A percentile compares a stretch with the other conserved stretches of the same genome.
Evolutionary conservation across 2,797 vertebrate species (phyloP).

Genomic region (Lepus townsendii): DNA sequence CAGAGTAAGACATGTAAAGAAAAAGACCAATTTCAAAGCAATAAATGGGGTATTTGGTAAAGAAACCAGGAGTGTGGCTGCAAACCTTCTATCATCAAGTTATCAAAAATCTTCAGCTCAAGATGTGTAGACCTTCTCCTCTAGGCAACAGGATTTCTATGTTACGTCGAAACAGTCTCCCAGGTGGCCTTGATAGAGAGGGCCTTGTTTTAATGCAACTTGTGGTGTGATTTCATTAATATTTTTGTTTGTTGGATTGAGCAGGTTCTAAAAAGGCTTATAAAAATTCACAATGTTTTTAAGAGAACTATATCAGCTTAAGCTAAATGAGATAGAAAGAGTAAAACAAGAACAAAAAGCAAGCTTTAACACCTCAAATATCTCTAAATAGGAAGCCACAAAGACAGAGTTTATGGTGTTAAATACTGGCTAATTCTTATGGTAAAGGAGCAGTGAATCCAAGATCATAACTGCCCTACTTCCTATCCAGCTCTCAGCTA

Average conservation of each 20-base stretch:
- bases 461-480: neutral
- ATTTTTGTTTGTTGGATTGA: neutral
- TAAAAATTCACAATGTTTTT: neutral
- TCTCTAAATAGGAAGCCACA: neutral
- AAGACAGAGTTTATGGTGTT: neutral
- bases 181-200: neutral
- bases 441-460: neutral
- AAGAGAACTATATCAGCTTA: neutral
- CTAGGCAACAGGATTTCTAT: neutral
- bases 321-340: neutral
- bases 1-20: neutral
- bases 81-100: neutral
- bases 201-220: neutral
- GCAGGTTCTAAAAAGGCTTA: neutral
- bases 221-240: neutral
- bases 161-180: neutral
- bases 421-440: neutral
- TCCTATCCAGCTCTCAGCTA: no score
- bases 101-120: neutral
- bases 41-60: neutral
- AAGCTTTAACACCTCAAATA: neutral
- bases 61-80: neutral
- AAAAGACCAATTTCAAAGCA: neutral
- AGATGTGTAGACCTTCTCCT: neutral
- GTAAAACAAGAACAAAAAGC: neutral